Percentiles rank a stretch among this genome's conserved stretches.
Evolutionary conservation across 1,140 invertebrate species (phyloP).

Genomic region (Globodera rostochiensis): DNA sequence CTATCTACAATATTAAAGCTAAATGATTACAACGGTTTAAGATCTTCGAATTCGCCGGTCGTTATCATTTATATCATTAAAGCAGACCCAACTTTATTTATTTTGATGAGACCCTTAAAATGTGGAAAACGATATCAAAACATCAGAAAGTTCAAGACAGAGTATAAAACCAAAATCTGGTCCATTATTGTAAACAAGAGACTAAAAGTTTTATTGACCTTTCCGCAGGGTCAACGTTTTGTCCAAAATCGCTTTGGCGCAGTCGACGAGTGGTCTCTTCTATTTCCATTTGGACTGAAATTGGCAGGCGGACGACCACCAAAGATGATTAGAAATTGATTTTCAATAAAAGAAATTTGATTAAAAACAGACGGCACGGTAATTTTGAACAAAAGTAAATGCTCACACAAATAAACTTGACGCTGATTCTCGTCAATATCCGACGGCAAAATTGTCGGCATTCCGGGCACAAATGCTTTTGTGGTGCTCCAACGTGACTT

Average conservation of each 20-base stretch:
- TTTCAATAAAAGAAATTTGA: too few species aligned
- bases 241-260: constrained; percentile 56
- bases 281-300: constrained; percentile 65
- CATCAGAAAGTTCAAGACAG: too few species aligned
- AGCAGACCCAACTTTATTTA: too few species aligned
- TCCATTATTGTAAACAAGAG: not conserved
- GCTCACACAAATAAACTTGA: constrained; percentile 59
- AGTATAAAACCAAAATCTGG: too few species aligned
- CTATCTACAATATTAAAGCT: not conserved
- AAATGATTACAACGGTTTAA: not conserved
- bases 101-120: too few species aligned
- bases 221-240: constrained; percentile 35
- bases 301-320: not conserved
- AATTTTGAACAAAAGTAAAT: constrained; percentile 8
- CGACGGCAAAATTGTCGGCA: constrained; percentile 64
- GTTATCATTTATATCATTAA: too few species aligned
- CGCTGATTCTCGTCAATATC: constrained; percentile 61
- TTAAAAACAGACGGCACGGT: constrained; percentile 18
- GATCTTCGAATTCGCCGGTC: not conserved
- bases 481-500: constrained; percentile 61
- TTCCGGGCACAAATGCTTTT: constrained; percentile 64
- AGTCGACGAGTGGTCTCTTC: constrained; percentile 62
- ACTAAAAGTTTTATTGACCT: constrained; percentile 23
- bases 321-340: not conserved
- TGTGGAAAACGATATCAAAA: too few species aligned